Percentiles rank a stretch among this genome's conserved stretches.
Evolutionary conservation across 2,797 vertebrate genomes (phyloP).

Genomic region (Parotocinclus haroldoi): DNA sequence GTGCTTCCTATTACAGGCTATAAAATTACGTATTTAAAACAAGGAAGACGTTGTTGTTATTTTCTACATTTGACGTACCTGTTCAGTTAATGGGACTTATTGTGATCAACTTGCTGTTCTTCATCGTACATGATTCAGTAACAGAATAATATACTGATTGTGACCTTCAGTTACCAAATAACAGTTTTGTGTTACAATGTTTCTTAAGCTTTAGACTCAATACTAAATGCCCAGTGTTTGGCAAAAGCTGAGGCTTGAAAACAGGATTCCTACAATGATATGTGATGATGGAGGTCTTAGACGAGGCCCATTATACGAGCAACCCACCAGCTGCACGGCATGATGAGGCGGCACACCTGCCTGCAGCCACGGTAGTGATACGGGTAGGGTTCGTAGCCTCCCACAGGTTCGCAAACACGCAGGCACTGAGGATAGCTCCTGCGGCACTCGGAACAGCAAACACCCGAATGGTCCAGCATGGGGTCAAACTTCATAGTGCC

Average conservation of each 20-base stretch:
- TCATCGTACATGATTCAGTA: too few species aligned
- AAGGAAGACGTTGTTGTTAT: constrained; percentile 11
- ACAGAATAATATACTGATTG: too few species aligned
- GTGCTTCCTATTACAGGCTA: constrained; percentile 13
- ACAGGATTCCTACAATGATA: too few species aligned
- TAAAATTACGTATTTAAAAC: constrained; percentile 51
- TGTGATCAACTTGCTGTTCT: too few species aligned
- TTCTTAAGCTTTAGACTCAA: too few species aligned
- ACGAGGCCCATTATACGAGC: constrained; percentile 86
- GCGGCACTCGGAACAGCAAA: constrained; percentile 89
- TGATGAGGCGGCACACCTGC: constrained; percentile 82
- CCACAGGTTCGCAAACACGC: constrained; percentile 85
- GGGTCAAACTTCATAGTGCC: constrained; percentile 84
- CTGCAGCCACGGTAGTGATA: constrained; percentile 88
- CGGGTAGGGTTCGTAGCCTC: constrained; percentile 84
- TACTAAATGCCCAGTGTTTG: too few species aligned
- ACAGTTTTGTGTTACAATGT: too few species aligned
- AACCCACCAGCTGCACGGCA: constrained; percentile 97
- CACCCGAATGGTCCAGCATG: constrained; percentile 89
- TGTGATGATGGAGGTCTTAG: constrained; percentile 49
- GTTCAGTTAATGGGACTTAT: background rate
- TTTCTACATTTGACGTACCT: background rate
- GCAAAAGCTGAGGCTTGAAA: too few species aligned
- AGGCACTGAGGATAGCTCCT: constrained; percentile 89
- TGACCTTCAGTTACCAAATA: too few species aligned